Percentiles rank a stretch among this genome's conserved stretches.
Evolutionary conservation across 2,113 vertebrate genomes (phyloP).

Genomic region (Cygnus buccinator): DNA sequence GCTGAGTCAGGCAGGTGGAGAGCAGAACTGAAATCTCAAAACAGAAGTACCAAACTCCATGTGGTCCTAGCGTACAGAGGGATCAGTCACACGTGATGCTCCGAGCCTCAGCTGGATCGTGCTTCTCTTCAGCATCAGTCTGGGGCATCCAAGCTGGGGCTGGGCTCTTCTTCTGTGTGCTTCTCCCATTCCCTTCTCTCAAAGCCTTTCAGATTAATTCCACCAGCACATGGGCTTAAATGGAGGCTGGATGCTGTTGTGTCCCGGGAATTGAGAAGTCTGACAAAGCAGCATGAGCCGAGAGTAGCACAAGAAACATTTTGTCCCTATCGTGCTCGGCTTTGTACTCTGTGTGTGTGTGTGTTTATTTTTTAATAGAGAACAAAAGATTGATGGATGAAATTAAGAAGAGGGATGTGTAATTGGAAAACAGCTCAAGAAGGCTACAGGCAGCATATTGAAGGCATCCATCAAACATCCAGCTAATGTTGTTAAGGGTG

Average conservation of each 20-base stretch:
- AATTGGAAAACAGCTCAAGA: slow-evolving; percentile 70
- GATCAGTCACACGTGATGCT: not conserved
- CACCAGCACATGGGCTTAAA: not conserved
- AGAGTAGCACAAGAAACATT: not conserved
- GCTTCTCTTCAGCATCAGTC: not conserved
- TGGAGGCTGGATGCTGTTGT: not conserved
- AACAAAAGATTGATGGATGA: slow-evolving; percentile 68
- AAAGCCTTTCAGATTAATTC: not conserved
- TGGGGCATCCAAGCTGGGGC: not conserved
- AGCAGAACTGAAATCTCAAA: not conserved
- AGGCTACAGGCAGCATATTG: slow-evolving; percentile 72
- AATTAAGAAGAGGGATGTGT: slow-evolving; percentile 72
- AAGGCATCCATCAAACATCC: slow-evolving; percentile 72
- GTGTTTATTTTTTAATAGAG: slow-evolving; percentile 64
- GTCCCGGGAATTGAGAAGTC: not conserved
- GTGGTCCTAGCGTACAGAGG: not conserved
- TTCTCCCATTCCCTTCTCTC: not conserved
- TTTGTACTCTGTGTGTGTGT: not conserved
- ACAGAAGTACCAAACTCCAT: not conserved
- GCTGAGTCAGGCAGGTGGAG: not conserved
- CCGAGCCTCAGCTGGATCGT: not conserved
- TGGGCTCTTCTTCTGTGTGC: not conserved
- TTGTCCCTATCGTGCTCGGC: not conserved
- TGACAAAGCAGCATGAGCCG: not conserved
- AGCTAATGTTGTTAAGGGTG: slow-evolving; percentile 59